phyloP scores from a whole-genome alignment of 2,113 vertebrate genomes.

The Engystomops pustulosus region DNA sequence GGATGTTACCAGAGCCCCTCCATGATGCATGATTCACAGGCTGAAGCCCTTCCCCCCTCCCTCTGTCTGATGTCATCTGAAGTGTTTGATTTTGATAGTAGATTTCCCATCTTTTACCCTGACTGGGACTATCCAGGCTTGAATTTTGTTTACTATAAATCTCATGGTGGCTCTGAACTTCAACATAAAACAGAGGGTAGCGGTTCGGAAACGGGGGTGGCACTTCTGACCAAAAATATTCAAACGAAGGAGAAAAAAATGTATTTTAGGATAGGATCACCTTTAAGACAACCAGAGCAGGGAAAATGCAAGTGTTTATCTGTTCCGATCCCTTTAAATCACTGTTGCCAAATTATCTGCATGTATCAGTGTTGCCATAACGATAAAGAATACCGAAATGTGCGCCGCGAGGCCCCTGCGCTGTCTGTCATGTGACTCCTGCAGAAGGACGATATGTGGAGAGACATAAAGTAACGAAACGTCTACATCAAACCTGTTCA shows the following conservation, averaged over 20 bases:
- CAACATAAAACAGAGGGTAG: not conserved
- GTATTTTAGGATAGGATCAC: not conserved
- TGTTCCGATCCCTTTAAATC: not conserved
- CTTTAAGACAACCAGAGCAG: not conserved
- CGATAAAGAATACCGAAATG: not conserved
- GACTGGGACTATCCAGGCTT: no score
- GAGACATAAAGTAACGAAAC: slow-evolving; percentile 7
- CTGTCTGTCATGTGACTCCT: not conserved
- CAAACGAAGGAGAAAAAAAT: not conserved
- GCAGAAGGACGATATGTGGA: slow-evolving; percentile 25
- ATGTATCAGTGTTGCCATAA: not conserved
- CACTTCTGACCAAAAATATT: not conserved
- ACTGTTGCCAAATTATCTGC: slow-evolving; percentile 5
- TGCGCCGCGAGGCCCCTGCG: not conserved
- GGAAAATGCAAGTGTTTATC: not conserved
- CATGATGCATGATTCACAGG: no score
- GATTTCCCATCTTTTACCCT: no score
- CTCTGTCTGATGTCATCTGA: no score
- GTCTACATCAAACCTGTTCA: slow-evolving; percentile 38
- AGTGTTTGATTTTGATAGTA: no score
- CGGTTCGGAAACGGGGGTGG: not conserved
- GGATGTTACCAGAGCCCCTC: no score
- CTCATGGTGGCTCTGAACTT: not conserved
- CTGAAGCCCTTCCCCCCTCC: no score
- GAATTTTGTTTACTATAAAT: not conserved